phyloP scores from a whole-genome alignment of 2,888 invertebrate species.

The Chymomyza caudatula region DNA sequence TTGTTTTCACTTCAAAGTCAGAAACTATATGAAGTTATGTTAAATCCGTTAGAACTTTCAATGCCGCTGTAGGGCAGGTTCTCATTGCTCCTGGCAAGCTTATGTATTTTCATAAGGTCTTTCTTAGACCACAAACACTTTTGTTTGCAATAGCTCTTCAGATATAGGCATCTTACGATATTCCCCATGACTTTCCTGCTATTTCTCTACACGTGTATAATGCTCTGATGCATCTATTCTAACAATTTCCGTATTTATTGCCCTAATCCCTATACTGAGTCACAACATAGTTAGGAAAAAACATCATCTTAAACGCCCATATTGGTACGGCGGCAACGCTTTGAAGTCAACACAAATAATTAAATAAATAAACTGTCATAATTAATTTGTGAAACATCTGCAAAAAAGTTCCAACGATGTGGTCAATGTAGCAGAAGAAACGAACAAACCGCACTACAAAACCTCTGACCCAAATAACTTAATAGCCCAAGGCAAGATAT shows the following conservation, averaged over 20 bases:
- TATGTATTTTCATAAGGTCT: too few relatives aligned
- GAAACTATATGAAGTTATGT: too few relatives aligned
- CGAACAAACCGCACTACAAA: slow-evolving; percentile 14
- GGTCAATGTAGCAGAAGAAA: slow-evolving; percentile 26
- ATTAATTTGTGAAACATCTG: slow-evolving; percentile 62
- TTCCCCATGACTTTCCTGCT: too few relatives aligned
- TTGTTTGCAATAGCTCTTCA: too few relatives aligned
- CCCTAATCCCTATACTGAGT: slow-evolving; percentile 56
- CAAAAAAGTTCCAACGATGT: slow-evolving; percentile 20
- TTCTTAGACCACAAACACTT: too few relatives aligned
- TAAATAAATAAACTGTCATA: slow-evolving; percentile 72
- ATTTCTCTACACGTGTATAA: too few relatives aligned
- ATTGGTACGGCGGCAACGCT: slow-evolving; percentile 29
- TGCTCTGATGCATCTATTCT: background rate
- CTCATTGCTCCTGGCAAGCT: too few relatives aligned
- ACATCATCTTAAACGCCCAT: slow-evolving; percentile 1
- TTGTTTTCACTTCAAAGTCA: too few relatives aligned
- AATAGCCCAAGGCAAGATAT: slow-evolving; percentile 44
- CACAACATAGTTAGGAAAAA: slow-evolving; percentile 61
- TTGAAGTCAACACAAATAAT: slow-evolving; percentile 56
- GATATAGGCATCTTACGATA: too few relatives aligned
- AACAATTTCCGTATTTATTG: slow-evolving; percentile 10
- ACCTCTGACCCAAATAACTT: slow-evolving; percentile 61
- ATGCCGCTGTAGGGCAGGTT: too few relatives aligned
- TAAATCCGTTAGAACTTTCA: too few relatives aligned